Evolutionary conservation across 1,140 invertebrate species (phyloP).

Genomic region (Brachionus sp.): DNA sequence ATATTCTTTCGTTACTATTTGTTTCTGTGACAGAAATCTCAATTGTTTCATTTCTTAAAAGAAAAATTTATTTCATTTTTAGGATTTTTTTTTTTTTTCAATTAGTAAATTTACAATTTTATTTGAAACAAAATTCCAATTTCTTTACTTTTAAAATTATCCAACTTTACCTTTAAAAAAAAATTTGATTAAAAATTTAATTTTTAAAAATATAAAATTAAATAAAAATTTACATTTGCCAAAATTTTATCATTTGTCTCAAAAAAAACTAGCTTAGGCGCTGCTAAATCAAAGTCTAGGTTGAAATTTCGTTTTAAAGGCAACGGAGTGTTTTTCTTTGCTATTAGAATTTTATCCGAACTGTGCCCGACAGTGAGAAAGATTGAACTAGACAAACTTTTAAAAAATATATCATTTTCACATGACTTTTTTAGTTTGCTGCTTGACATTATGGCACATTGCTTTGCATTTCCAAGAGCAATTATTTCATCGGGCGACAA

Average conservation of each 20-base stretch:
- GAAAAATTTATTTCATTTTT: neutral
- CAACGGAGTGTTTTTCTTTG: neutral
- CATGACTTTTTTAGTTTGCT: neutral
- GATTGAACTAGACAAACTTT: constrained; percentile 25
- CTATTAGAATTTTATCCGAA: neutral
- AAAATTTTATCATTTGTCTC: constrained; percentile 17
- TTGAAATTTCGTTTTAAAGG: constrained; percentile 40
- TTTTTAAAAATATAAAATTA: neutral
- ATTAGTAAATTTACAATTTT: constrained; percentile 23
- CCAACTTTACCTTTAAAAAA: neutral
- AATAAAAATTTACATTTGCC: neutral
- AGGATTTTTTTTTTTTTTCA: neutral
- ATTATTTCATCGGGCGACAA: constrained; percentile 35
- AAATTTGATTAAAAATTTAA: neutral
- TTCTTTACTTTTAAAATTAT: constrained; percentile 34
- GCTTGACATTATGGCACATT: neutral
- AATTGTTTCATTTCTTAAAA: constrained; percentile 29
- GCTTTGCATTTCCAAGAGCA: constrained; percentile 24
- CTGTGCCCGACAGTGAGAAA: neutral
- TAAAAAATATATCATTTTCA: constrained; percentile 29
- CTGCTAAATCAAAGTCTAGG: neutral
- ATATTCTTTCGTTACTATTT: constrained; percentile 6
- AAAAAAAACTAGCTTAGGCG: neutral
- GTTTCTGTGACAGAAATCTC: constrained; percentile 3
- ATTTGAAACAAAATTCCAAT: constrained; percentile 41